phyloP scores from a whole-genome alignment of 2,888 invertebrate species.

The Sycophila texana region DNA sequence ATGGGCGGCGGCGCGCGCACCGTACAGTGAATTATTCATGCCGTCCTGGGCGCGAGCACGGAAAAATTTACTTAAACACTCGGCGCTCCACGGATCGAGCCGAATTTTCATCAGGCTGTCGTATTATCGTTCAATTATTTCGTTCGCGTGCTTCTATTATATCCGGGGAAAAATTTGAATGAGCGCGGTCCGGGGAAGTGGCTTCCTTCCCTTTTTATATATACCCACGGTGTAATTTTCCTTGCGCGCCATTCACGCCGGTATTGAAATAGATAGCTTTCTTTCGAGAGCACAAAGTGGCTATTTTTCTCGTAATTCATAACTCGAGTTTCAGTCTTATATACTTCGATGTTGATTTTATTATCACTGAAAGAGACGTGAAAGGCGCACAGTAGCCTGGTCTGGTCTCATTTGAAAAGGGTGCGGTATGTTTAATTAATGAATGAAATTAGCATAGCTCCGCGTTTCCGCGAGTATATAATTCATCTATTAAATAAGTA shows the following conservation, averaged over 20 bases:
- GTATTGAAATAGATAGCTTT: conserved; percentile 11
- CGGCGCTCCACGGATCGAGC: neutral
- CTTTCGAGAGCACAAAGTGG: neutral
- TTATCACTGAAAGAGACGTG: no score
- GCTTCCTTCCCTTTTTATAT: neutral
- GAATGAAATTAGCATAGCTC: neutral
- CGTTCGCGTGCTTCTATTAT: conserved; percentile 33
- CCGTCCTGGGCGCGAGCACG: conserved; percentile 1
- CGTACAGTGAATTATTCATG: conserved; percentile 1
- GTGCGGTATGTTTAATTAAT: conserved; percentile 19
- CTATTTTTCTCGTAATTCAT: no score
- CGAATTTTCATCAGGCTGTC: neutral
- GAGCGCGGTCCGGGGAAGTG: neutral
- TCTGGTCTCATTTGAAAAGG: neutral
- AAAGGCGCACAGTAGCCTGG: no score
- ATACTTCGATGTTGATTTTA: no score
- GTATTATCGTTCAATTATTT: conserved; percentile 26
- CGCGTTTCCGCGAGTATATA: conserved; percentile 14
- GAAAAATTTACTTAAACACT: conserved; percentile 53
- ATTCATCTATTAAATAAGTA: conserved; percentile 16
- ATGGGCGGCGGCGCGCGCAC: conserved; percentile 20
- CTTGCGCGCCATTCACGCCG: neutral
- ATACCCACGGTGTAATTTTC: neutral
- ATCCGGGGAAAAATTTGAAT: conserved; percentile 6
- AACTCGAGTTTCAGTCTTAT: no score